A percentile compares a stretch with the other conserved stretches of the same genome.
Conservation (phyloP, 2,797 vertebrate genomes). For the Chaetophractus vellerosus region DNA sequence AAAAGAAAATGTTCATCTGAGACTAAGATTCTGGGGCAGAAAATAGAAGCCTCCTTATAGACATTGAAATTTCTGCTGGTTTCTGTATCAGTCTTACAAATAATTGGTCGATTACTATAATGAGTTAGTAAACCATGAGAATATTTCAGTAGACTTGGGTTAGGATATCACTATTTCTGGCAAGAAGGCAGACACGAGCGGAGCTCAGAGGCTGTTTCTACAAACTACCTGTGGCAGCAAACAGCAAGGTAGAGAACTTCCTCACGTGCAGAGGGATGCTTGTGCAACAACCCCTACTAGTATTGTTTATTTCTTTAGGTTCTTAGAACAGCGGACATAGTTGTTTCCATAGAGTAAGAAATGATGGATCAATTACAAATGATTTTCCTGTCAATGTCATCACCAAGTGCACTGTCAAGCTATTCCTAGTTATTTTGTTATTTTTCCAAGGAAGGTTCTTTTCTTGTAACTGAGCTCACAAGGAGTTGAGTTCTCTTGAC, state of each 20-base stretch:
- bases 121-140: neutral
- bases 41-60: neutral
- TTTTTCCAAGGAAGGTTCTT: neutral
- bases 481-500: neutral
- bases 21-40: neutral
- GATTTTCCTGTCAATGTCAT: neutral
- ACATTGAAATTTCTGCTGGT: neutral
- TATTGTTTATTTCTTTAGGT: neutral
- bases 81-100: neutral
- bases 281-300: too few species aligned
- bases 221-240: neutral
- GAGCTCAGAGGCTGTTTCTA: neutral
- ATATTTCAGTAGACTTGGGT: neutral
- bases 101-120: neutral
- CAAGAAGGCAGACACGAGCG: neutral
- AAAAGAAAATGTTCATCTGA: neutral
- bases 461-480: neutral
- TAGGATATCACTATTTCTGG: neutral
- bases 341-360: neutral
- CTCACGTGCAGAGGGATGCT: neutral
- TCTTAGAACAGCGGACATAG: neutral
- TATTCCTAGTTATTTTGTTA: neutral
- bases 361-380: neutral
- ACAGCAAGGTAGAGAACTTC: neutral
- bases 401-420: neutral